Evolutionary conservation across 1,140 invertebrate species (phyloP), one percentile per base, ranked within the genome.

Genomic region (Hestina assimilis): DNA sequence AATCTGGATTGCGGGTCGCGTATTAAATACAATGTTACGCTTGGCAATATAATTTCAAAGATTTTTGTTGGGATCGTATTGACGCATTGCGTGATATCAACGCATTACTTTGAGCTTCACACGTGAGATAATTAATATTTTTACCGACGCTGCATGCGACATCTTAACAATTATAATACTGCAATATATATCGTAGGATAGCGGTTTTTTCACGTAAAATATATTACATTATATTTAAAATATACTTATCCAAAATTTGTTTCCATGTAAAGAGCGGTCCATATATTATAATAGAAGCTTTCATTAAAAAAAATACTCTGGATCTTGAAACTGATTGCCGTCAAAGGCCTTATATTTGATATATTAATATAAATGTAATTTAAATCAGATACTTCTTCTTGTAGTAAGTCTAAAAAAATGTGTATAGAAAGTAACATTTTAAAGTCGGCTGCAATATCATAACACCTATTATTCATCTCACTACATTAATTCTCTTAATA

Each of bases 1-100:
- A 63, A 63, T 63, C 53, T 54, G 20, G 21, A 35, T 40, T 45
- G 23, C 8, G 14, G 9, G 14, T 11, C 29, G 26, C 24, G 35
- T 14, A 38, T 43, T 47, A 54, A 61, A 56, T 63, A 55, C 53
- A 48, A 67, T 47, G 60, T 67, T 67, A 63, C 53, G 65, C 38
- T 63, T 46, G 52, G 54, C 46, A 59, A 65, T 29, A 42, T 69
- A 59, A 69, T 65, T 65, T 59, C 48, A 40, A 65, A 61, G 45
- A 68, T 45, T 59, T 51, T 62, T 42, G 9, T 17, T 53, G 33
- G 43, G 24, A 56, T 51, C 12, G 38, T 23, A 53, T 42, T 52
- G 48, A 51, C 35, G 29, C 26, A 38, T 64, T 29, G 61, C 66
- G 59, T 61, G 58, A 59, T 29, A 60, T 43, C 38, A 46, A 53